Evolutionary conservation across 2,797 vertebrate species (phyloP).

Genomic region (Squalus acanthias): DNA sequence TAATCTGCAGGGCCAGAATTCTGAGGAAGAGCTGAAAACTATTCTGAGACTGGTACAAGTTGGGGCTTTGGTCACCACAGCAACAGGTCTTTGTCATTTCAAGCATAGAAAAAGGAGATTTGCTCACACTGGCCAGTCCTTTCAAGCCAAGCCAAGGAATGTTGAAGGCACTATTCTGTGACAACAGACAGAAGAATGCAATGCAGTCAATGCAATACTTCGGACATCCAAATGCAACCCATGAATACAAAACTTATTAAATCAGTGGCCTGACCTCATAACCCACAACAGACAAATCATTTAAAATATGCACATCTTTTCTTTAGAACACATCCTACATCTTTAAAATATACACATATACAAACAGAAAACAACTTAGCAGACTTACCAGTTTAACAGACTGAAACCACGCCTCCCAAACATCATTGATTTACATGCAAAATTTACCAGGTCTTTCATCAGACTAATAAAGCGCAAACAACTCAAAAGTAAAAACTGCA

Average conservation of each 20-base stretch:
- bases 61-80: conserved; percentile 55
- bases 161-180: conserved; percentile 75
- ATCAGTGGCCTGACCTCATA: background rate
- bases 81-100: conserved; percentile 78
- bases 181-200: conserved; percentile 35
- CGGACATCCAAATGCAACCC: background rate
- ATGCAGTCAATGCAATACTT: background rate
- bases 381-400: background rate
- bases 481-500: background rate
- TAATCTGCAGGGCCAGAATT: conserved; percentile 78
- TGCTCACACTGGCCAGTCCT: conserved; percentile 67
- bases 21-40: conserved; percentile 90
- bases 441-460: background rate
- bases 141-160: conserved; percentile 87
- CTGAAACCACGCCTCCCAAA: background rate
- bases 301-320: background rate
- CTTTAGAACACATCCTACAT: background rate
- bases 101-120: conserved; percentile 75
- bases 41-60: conserved; percentile 77
- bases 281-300: background rate
- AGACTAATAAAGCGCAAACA: background rate
- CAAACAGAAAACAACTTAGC: background rate
- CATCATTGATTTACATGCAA: background rate
- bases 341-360: too few relatives aligned
- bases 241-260: background rate